Evolutionary conservation across 2,797 vertebrate genomes (phyloP).

Genomic region (Anomalospiza imberbis): DNA sequence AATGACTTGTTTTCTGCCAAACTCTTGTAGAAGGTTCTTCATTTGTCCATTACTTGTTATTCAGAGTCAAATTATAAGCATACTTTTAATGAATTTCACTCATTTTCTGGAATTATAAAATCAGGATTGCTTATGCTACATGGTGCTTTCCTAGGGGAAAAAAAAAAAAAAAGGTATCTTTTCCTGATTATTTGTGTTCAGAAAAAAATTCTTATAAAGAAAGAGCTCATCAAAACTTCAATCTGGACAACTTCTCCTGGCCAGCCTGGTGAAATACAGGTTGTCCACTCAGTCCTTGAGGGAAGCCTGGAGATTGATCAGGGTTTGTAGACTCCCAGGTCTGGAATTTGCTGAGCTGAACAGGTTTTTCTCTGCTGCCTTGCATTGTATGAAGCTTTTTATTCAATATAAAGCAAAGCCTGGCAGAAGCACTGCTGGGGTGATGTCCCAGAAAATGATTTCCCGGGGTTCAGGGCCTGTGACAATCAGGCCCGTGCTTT

Average conservation of each 20-base stretch:
- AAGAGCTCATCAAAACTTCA: background rate
- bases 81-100: background rate
- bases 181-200: background rate
- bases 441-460: background rate
- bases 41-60: background rate
- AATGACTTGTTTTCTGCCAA: background rate
- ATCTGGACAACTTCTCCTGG: background rate
- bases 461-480: background rate
- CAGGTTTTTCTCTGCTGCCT: background rate
- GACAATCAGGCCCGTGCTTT: background rate
- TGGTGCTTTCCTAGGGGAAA: background rate
- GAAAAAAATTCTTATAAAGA: background rate
- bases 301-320: background rate
- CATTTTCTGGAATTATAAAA: background rate
- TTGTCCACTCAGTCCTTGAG: background rate
- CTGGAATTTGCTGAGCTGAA: background rate
- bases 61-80: background rate
- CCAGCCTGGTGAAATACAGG: background rate
- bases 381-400: background rate
- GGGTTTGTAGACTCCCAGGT: background rate
- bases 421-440: background rate
- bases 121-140: fast-evolving
- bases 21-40: background rate
- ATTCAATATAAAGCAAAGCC: background rate
- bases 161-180: background rate